Evolutionary conservation across 2,797 vertebrate genomes (phyloP).

Genomic region (Sparidentex hasta): DNA sequence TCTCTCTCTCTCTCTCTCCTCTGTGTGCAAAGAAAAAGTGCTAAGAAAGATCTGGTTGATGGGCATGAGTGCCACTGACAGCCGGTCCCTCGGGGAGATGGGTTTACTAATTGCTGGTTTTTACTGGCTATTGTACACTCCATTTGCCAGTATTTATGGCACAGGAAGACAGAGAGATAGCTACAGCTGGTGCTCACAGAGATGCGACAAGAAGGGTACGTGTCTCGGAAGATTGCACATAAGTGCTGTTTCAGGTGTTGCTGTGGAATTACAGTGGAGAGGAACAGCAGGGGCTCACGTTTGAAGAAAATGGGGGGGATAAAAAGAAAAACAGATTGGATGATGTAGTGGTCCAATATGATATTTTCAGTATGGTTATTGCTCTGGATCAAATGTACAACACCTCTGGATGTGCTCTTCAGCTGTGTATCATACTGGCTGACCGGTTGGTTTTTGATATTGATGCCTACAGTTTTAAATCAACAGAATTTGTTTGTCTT

Average conservation of each 20-base stretch:
- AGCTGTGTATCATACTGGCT: neutral
- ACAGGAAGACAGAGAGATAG: constrained; percentile 34
- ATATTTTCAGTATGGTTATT: constrained; percentile 22
- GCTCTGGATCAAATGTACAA: neutral
- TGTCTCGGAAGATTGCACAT: constrained; percentile 67
- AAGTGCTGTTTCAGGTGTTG: constrained; percentile 66
- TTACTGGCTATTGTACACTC: constrained; percentile 74
- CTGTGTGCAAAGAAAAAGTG: constrained; percentile 37
- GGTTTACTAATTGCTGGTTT: constrained; percentile 79
- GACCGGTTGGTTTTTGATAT: constrained; percentile 6
- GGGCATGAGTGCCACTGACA: constrained; percentile 64
- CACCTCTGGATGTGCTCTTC: constrained; percentile 8
- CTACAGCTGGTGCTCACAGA: constrained; percentile 53
- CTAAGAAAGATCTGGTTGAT: constrained; percentile 53
- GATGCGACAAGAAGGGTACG: constrained; percentile 38
- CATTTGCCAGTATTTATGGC: constrained; percentile 74
- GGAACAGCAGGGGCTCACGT: constrained; percentile 47
- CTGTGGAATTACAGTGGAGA: constrained; percentile 51
- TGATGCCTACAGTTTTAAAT: constrained; percentile 14
- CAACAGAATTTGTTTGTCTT: constrained; percentile 57
- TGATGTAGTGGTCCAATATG: constrained; percentile 12
- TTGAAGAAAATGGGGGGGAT: constrained; percentile 30
- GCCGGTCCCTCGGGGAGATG: constrained; percentile 57
- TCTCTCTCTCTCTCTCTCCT: neutral
- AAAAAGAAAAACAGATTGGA: constrained; percentile 29